A percentile compares a stretch with the other conserved stretches of the same genome.
Evolutionary conservation across 2,797 vertebrate genomes (phyloP).

Genomic region (Danio kyathit): DNA sequence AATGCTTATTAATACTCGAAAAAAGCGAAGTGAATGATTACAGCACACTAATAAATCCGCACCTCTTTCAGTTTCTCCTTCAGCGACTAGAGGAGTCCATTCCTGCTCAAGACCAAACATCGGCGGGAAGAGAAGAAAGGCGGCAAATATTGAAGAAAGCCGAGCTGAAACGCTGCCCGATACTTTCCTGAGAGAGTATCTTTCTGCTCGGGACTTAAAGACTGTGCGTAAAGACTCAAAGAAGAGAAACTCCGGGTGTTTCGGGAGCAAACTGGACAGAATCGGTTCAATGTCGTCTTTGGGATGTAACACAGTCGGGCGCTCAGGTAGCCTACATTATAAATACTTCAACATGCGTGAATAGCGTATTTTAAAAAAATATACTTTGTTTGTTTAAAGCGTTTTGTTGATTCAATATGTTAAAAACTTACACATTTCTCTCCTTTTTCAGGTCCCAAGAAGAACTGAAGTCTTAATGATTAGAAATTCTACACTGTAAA

Average conservation of each 20-base stretch:
- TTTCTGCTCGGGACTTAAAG: conserved; percentile 74
- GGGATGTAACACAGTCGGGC: conserved; percentile 79
- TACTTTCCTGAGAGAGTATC: conserved; percentile 63
- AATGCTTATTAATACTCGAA: background rate
- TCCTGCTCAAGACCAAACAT: conserved; percentile 38
- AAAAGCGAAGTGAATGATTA: background rate
- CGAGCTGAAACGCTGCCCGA: conserved; percentile 17
- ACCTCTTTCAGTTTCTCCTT: conserved; percentile 72
- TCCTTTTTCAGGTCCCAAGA: conserved; percentile 75
- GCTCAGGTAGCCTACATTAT: conserved; percentile 69
- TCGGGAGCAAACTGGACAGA: conserved; percentile 86
- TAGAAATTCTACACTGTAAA: conserved; percentile 50
- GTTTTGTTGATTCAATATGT: background rate
- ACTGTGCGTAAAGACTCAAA: conserved; percentile 69
- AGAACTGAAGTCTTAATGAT: conserved; percentile 76
- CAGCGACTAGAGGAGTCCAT: conserved; percentile 71
- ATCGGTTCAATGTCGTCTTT: conserved; percentile 87
- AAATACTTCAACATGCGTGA: background rate
- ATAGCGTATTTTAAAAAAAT: no score
- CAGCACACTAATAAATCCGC: background rate
- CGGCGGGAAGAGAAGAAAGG: conserved; percentile 20
- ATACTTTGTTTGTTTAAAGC: background rate
- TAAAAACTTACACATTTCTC: background rate
- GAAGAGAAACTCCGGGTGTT: conserved; percentile 81
- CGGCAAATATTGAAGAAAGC: conserved; percentile 40